Base-by-base conservation (phyloP, 2,888 invertebrate species). In the Brenthis hecate region DNA sequence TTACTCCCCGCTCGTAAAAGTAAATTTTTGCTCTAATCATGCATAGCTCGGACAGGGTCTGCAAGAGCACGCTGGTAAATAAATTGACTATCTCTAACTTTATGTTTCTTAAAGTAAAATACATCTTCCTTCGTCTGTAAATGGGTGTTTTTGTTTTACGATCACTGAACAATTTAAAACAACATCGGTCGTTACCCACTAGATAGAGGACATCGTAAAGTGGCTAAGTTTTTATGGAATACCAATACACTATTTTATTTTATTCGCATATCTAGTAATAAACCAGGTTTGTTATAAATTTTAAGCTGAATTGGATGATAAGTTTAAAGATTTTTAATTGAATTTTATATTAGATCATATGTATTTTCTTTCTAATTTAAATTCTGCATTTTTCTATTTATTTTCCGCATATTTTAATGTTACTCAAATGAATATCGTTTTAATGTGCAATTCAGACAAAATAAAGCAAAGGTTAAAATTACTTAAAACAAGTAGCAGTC, bases 61-160 rank as follows among this genome's bases (percentile, higher is more conserved):
- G 56, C 50, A n/a, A n/a, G 23, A 16, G 28, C 54, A 48, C 56
- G 47, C 43, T 64, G 47, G 64, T 47, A 57, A 48, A 68, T 65
- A 68, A 62, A 71, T 62, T 62, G 61, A 68, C 47, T 65, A 60
- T 61, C 55, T 67, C 50, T 47, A 56, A 43, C 50, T 67, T 67
- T 67, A 67, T 67, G 55, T 19, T 28, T 67, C 62, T 67, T 47
- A 67, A 67, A 67, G 51, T 56, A 60, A 56, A 65, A 65, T 66
- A 64, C 56, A 65, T 70, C 60, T 64, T 68, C 56, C 62, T 69
- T 62, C 54, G 54, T 57, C 56, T 56, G 54, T 65, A 62, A 67
- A 72, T 67, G 57, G 70, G 47, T 65, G 53, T 69, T 67, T 66
- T 65, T 62, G 61, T 69, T 72, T 72, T 72, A 72, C 70, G 72